Conservation (phyloP, 1,140 invertebrate genomes). For the Trichogramma pretiosum region DNA sequence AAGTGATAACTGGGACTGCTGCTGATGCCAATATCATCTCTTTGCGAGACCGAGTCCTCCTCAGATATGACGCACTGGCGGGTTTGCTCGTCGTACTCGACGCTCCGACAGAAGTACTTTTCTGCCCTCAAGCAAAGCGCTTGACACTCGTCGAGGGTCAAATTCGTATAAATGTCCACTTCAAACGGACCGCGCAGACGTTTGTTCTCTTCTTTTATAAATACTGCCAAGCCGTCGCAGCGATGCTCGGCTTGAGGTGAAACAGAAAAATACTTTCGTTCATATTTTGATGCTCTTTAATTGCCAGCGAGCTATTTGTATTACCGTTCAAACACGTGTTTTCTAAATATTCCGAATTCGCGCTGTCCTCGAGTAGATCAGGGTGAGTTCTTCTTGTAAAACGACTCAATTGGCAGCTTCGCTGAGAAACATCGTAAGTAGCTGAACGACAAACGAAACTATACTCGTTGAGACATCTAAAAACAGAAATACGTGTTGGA, state of each 20-base stretch:
- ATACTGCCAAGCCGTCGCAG: conserved; percentile 75
- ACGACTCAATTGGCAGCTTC: conserved; percentile 69
- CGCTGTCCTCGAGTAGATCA: conserved; percentile 71
- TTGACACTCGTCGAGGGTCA: conserved; percentile 77
- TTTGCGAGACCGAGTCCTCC: conserved; percentile 79
- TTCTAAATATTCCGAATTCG: conserved; percentile 81
- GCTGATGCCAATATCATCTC: conserved; percentile 72
- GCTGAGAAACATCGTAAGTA: conserved; percentile 65
- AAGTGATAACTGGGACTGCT: conserved; percentile 73
- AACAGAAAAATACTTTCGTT: conserved; percentile 4
- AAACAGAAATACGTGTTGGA: no score
- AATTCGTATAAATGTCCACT: conserved; percentile 74
- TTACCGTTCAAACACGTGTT: conserved; percentile 81
- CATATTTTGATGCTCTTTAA: background rate
- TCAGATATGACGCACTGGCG: conserved; percentile 76
- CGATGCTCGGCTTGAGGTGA: conserved; percentile 65
- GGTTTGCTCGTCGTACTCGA: conserved; percentile 82
- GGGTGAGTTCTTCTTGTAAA: conserved; percentile 79
- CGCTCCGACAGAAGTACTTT: conserved; percentile 80
- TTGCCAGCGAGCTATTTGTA: no score
- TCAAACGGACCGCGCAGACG: conserved; percentile 78
- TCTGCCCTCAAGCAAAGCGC: conserved; percentile 67
- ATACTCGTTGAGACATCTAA: conserved; percentile 76
- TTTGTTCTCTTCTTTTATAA: conserved; percentile 82
- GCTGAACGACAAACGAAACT: conserved; percentile 79